Conservation (phyloP, 2,113 vertebrate species). For the Fulmarus glacialis region DNA sequence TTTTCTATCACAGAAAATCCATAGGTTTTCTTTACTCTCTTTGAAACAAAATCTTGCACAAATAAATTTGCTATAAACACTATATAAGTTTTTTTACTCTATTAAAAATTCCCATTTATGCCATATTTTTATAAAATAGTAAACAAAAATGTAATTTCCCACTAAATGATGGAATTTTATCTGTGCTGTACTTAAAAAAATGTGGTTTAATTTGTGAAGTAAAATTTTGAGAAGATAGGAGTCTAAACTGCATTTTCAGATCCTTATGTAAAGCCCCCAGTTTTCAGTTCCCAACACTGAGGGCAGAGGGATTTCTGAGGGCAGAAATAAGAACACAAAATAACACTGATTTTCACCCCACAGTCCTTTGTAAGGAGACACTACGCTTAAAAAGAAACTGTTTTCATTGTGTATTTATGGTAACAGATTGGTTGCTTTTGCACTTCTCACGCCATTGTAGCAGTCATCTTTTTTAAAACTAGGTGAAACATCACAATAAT, state of each 20-base stretch:
- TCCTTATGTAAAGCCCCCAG: neutral
- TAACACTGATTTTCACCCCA: neutral
- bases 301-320: neutral
- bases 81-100: rapidly evolving
- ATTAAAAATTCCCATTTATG: neutral
- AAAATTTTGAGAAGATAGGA: neutral
- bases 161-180: neutral
- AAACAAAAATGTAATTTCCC: neutral
- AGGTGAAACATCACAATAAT: neutral
- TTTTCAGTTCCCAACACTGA: neutral
- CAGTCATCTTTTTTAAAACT: neutral
- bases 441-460: neutral
- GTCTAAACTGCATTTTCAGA: neutral
- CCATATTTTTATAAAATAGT: neutral
- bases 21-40: rapidly evolving
- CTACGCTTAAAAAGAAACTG: neutral
- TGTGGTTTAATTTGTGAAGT: neutral
- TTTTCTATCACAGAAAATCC: neutral
- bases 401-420: neutral
- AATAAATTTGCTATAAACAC: neutral
- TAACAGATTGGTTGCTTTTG: neutral
- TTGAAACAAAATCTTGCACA: neutral
- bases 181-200: neutral
- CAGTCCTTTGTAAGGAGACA: neutral
- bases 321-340: neutral